A percentile compares a stretch with the other conserved stretches of the same genome.
Evolutionary conservation across 2,113 vertebrate genomes (phyloP).

Genomic region (Shinisaurus crocodilurus): DNA sequence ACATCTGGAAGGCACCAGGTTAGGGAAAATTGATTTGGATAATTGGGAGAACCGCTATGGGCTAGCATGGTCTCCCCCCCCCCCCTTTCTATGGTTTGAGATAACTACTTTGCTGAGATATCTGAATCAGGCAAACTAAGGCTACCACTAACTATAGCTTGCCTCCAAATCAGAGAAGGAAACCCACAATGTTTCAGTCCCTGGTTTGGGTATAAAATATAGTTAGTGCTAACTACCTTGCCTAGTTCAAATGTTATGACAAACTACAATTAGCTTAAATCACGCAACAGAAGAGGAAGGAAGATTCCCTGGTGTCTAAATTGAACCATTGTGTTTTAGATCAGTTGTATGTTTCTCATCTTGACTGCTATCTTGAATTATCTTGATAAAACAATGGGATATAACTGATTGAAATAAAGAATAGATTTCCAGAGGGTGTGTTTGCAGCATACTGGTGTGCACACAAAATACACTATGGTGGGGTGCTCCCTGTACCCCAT

Average conservation of each 20-base stretch:
- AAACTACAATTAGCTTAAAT: background rate
- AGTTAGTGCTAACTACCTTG: background rate
- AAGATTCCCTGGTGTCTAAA: background rate
- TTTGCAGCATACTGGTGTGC: background rate
- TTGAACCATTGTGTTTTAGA: background rate
- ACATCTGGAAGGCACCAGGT: too few relatives aligned
- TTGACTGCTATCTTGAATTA: background rate
- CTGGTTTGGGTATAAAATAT: background rate
- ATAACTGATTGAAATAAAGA: background rate
- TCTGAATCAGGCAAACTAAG: background rate
- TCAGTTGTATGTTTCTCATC: background rate
- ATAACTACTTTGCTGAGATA: background rate
- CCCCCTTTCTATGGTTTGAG: background rate
- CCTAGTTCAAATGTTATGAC: background rate
- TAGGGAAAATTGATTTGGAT: background rate
- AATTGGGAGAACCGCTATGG: background rate
- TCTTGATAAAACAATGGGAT: background rate
- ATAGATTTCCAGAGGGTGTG: background rate
- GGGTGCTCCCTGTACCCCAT: too few relatives aligned
- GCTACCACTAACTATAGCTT: background rate
- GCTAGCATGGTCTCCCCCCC: conserved; percentile 11
- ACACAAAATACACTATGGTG: background rate
- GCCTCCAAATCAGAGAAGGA: background rate
- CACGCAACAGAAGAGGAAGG: background rate
- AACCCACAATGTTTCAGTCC: background rate